These are phyloP conservation scores for Onychostruthus taczanowskii DNA, from an alignment of 2,113 vertebrate species.

Conservation along the genomic window DNA sequence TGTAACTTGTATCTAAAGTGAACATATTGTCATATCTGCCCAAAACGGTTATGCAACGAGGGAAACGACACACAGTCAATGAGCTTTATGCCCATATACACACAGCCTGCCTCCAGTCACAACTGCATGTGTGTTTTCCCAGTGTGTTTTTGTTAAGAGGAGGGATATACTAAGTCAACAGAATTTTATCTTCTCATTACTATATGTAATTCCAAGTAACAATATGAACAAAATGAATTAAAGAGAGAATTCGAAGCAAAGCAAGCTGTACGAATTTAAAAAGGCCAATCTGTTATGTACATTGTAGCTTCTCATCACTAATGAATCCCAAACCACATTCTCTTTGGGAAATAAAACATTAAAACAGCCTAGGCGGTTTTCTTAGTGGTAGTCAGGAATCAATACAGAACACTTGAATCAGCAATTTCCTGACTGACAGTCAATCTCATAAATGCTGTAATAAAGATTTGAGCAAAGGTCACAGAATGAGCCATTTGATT, in stretches of 20 bases:
- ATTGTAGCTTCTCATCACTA: background rate
- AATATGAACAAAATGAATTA: background rate
- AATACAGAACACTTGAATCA: background rate
- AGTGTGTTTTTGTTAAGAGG: background rate
- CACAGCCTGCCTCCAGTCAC: background rate
- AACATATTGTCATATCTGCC: background rate
- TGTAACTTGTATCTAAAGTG: background rate
- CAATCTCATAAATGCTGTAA: background rate
- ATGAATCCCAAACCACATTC: background rate
- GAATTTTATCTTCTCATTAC: background rate
- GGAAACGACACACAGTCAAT: background rate
- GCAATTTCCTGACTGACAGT: background rate
- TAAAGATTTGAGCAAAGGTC: background rate
- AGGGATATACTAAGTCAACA: background rate
- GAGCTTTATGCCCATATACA: background rate
- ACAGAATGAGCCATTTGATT: background rate
- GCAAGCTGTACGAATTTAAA: background rate
- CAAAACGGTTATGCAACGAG: background rate
- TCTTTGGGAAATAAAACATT: background rate
- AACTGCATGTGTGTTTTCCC: background rate
- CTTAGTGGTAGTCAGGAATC: background rate
- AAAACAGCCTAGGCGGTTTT: background rate
- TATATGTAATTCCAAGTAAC: background rate
- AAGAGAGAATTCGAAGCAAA: background rate
- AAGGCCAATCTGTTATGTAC: background rate